Base-by-base conservation (phyloP, 2,113 vertebrate genomes). In the Paralichthys olivaceus region DNA sequence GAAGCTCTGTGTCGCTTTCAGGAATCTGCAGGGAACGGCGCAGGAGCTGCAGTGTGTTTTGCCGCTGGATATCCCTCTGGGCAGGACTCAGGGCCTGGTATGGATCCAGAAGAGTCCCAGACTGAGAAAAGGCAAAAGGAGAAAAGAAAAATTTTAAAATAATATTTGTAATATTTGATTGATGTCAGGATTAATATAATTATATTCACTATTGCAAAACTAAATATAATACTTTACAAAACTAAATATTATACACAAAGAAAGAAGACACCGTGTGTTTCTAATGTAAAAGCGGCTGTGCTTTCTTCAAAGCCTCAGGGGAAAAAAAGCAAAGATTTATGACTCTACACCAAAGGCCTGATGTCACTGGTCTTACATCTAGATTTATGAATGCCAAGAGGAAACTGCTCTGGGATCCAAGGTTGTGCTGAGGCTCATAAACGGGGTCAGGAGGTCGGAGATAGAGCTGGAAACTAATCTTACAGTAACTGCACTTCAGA, bases 31-130 rank as follows among this genome's bases (percentile, higher is more conserved):
- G 81, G 40, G 93, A 92, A 58, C 93, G 96, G 34, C 96, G 96
- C 59, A 99, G 93, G 55, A 99, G 87, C 86, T 95, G 96, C 75
- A 99, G 84, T 0, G 97, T 99, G 63, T 95, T 97, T 14, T 97
- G 97, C 0, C 96, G 96, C 81, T 99, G 98, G 45, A 93, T 88
- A 69, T 99, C 97, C 75, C 89, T 96, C 88, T 98, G 97, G 25
- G 93, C 75, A 0, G 91, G 76, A 23, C 83, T 97, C 26, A 99
- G 91, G 9, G 95, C 81, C 75, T 95, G 93, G 0, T 91, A 93
- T 55, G 95, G 89, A 79, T 95, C 96, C 66, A 96, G 84, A 69
- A 94, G 84, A 1, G 88, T 87, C 14, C n/a, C 75, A 9, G 77
- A 75, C 84, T 90, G 68, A 22, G 13, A 45, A 43, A 77, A 6